Base-by-base conservation (phyloP, 2,888 invertebrate species). In the Spicauda simplicius region DNA sequence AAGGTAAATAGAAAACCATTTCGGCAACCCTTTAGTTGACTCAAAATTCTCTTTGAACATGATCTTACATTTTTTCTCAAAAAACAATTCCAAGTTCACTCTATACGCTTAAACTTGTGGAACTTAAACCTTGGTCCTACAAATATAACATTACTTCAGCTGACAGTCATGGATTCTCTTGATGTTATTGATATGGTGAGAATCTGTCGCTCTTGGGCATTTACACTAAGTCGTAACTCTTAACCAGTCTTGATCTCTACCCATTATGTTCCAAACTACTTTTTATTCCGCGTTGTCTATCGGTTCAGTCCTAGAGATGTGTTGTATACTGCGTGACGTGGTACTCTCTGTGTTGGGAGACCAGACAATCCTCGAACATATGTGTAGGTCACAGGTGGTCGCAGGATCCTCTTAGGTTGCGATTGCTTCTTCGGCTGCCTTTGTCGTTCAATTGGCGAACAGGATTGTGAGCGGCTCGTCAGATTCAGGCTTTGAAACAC, bases 321-420 rank as follows among this genome's bases (percentile, higher is more conserved):
- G 71, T 84, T 82, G 77, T 78, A 85, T 7, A 91, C 90, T 57
- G 86, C 77, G 74, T 88, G 94, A 71, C 95, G 94, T 0, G 97
- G 97, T 20, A 97, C 96, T 79, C 97, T 94, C 82, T 97, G 97
- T 0, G 97, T 97, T 8, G 97, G 97, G 64, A 97, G 88, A 11
- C 97, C 97, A 10, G 97, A 97, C 72, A 97, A 94, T 56, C 97
- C 97, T 72, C 95, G 95, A 1, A 97, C 96, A 84, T 97, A 97
- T 10, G 96, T 96, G 84, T 97, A 97, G 0, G 96, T 94, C 12
- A 97, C 96, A 0, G 97, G 97, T 61, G 96, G 94, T 50, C 97
- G 94, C 10, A 97, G 92, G 71, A 97, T 97, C 75, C 96, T 94
- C 81, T 97, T 96, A 0, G 96, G 96, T 68, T 95, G 94, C 48